Evolutionary conservation across 2,888 invertebrate genomes (phyloP).

Genomic region (Kuschelorhynchus macadamiae): DNA sequence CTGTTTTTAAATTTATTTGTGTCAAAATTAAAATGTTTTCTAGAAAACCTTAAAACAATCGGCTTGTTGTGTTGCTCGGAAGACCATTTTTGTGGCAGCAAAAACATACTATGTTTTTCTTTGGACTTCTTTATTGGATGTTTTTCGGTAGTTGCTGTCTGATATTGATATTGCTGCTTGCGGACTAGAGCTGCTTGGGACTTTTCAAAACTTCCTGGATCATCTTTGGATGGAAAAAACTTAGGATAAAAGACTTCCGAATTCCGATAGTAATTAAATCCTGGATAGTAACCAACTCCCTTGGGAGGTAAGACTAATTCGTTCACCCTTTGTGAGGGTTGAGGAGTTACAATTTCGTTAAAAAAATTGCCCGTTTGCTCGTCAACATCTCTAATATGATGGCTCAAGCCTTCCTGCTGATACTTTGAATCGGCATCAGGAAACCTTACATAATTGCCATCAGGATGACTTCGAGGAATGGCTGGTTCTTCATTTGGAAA

Average conservation of each 20-base stretch:
- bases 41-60: constrained; percentile 62
- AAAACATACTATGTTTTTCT: constrained; percentile 58
- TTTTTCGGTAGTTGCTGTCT: constrained; percentile 30
- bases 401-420: constrained; percentile 43
- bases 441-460: constrained; percentile 46
- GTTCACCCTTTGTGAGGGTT: constrained; percentile 32
- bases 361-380: constrained; percentile 43
- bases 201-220: neutral
- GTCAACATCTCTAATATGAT: constrained; percentile 43
- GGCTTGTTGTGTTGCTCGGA: constrained; percentile 59
- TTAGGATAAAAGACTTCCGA: neutral
- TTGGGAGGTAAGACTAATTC: constrained; percentile 25
- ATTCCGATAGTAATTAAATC: neutral
- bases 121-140: constrained; percentile 53
- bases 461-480: constrained; percentile 23
- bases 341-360: constrained; percentile 41
- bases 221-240: constrained; percentile 13
- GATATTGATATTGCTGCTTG: constrained; percentile 35
- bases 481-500: constrained; percentile 50
- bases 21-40: constrained; percentile 57
- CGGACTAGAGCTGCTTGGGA: constrained; percentile 10
- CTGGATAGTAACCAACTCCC: neutral
- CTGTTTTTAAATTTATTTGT: constrained; percentile 55
- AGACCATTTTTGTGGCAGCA: constrained; percentile 59
- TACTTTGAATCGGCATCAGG: constrained; percentile 46